phyloP scores from a whole-genome alignment of 2,113 vertebrate genomes.

The Mesocricetus auratus region DNA sequence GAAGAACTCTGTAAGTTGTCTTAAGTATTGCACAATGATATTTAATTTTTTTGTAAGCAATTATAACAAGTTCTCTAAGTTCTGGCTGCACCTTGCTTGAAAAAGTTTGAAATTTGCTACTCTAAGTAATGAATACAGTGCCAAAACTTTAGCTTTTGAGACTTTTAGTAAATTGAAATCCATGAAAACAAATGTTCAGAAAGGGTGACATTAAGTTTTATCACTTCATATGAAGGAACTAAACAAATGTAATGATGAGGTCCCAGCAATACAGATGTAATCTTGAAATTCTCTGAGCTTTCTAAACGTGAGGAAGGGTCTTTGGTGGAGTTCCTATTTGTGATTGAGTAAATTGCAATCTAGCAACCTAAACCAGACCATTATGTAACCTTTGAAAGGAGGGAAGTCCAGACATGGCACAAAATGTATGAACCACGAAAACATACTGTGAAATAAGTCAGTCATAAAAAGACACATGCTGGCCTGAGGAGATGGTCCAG shows the following conservation, averaged over 20 bases:
- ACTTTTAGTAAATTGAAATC: not conserved
- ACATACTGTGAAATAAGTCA: not conserved
- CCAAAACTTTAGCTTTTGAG: slow-evolving; percentile 23
- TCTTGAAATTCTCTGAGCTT: not conserved
- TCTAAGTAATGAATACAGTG: not conserved
- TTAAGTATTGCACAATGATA: not conserved
- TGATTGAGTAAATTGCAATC: not conserved
- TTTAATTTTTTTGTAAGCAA: not conserved
- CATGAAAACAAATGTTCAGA: not conserved
- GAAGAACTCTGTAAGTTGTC: not conserved
- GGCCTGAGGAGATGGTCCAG: not conserved
- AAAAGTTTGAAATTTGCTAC: slow-evolving; percentile 6
- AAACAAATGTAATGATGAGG: not conserved
- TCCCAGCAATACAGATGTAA: not conserved
- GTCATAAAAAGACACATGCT: not conserved
- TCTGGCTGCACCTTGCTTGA: not conserved
- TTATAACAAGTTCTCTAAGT: no score
- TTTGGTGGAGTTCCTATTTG: not conserved
- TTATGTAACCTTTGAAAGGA: slow-evolving; percentile 14
- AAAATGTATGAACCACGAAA: not conserved
- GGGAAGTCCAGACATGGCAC: not conserved
- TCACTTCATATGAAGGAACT: not conserved
- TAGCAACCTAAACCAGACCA: not conserved
- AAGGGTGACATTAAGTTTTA: not conserved
- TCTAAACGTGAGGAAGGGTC: not conserved